A percentile compares a stretch with the other conserved stretches of the same genome.
These are phyloP conservation scores for Esperia sulphurella DNA, from an alignment of 2,888 invertebrate genomes.

Conservation along the genomic window DNA sequence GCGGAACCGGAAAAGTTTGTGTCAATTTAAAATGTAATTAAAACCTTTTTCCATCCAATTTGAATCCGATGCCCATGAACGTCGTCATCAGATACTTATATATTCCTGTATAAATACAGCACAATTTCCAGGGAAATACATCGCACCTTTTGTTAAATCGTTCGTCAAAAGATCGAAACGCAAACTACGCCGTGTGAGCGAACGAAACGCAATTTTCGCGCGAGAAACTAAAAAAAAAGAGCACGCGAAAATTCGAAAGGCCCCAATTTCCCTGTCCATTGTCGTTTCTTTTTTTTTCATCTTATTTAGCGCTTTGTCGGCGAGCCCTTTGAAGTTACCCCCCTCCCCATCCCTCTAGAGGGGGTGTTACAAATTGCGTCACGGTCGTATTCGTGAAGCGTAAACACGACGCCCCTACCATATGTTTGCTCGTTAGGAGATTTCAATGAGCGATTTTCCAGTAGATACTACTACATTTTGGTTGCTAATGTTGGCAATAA, in stretches of 20 bases:
- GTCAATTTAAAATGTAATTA: conserved; percentile 5
- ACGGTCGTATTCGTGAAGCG: conserved; percentile 58
- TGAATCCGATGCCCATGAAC: background rate
- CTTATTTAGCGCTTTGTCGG: conserved; percentile 79
- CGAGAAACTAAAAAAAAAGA: conserved; percentile 58
- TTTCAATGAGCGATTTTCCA: background rate
- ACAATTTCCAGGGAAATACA: background rate
- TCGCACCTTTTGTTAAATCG: conserved; percentile 4
- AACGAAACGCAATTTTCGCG: conserved; percentile 46
- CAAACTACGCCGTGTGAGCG: conserved; percentile 24
- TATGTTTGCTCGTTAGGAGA: conserved; percentile 33
- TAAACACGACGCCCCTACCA: conserved; percentile 59
- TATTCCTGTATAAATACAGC: background rate
- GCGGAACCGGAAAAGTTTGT: background rate
- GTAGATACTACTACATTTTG: background rate
- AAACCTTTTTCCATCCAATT: conserved; percentile 4
- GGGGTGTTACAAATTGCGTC: conserved; percentile 75
- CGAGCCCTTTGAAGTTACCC: conserved; percentile 69
- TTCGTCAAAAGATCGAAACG: conserved; percentile 37
- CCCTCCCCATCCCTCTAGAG: conserved; percentile 30
- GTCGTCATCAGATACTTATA: background rate
- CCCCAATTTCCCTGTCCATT: conserved; percentile 72
- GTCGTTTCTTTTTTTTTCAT: conserved; percentile 74
- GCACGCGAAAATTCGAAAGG: conserved; percentile 57
- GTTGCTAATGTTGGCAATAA: too few species aligned